Conservation (phyloP, 2,113 vertebrate species). For the Stigmatopora nigra region DNA sequence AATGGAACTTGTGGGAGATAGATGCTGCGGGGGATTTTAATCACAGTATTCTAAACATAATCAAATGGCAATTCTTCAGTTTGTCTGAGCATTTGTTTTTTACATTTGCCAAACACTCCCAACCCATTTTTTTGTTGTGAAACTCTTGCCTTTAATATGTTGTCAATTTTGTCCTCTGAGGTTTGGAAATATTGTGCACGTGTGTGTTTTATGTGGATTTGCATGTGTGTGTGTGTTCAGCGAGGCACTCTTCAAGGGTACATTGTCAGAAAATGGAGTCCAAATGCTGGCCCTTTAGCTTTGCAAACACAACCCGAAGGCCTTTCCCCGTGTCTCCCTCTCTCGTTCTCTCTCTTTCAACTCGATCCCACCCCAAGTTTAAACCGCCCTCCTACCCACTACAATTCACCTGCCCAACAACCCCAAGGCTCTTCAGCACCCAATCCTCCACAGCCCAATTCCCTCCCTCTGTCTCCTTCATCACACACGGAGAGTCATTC, state of each 20-base stretch:
- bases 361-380: constrained; percentile 7
- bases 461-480: constrained; percentile 40
- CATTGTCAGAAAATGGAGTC: constrained; percentile 69
- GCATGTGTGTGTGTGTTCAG: constrained; percentile 30
- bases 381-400: constrained; percentile 18
- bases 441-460: constrained; percentile 10
- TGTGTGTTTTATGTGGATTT: constrained; percentile 23
- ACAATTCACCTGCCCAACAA: constrained; percentile 57
- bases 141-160: constrained; percentile 28
- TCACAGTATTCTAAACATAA: constrained; percentile 23
- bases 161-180: constrained; percentile 11
- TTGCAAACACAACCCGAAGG: constrained; percentile 61
- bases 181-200: constrained; percentile 20
- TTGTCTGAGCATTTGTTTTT: constrained; percentile 14
- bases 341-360: constrained; percentile 29
- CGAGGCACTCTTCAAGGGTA: constrained; percentile 59
- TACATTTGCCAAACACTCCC: constrained; percentile 24
- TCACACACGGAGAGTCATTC: constrained; percentile 61
- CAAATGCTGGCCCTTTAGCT: constrained; percentile 65
- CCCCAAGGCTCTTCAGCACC: constrained; percentile 36
- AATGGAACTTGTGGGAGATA: constrained; percentile 5
- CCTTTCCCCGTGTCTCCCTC: constrained; percentile 29
- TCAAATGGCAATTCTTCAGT: constrained; percentile 7
- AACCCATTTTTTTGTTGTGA: constrained; percentile 18
- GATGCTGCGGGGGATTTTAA: constrained; percentile 15